Base-by-base conservation (phyloP, 2,888 invertebrate genomes). In the Amphipyra tragopoginis region DNA sequence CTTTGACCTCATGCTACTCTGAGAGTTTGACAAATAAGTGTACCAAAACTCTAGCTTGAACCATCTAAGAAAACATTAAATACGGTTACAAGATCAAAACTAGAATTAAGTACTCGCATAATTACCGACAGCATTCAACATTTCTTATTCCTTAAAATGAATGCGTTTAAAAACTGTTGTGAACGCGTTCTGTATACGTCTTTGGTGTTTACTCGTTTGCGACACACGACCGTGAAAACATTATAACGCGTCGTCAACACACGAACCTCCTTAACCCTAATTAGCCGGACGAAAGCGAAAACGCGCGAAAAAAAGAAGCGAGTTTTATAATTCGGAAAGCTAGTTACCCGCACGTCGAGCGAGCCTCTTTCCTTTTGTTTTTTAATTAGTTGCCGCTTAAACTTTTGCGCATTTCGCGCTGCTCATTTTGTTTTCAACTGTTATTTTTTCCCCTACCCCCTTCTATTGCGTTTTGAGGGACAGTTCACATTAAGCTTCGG, bases 371-470 rank as follows among this genome's bases (percentile, higher is more conserved):
- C 65, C 85, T 89, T 91, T 90, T 91, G 90, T 88, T 90, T 90
- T 90, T 92, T 90, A 92, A 92, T 93, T 92, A 92, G 89, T 91
- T 90, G 87, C 87, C 90, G 88, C 86, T 91, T 90, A 89, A 90
- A 91, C 87, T 90, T 91, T 86, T 85, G 84, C 87, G 85, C 86
- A 80, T 88, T 75, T 87, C 82, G 65, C 82, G 81, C 82, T 88
- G 85, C 87, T 87, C 84, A 80, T 85, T 88, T 79, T 70, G 80
- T 77, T 81, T 86, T 76, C 62, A 75, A 74, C 80, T 72, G 81
- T 84, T 81, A 86, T 84, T 81, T 77, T 72, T 78, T 77, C 15
- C 40, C 21, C 44, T 15, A 54, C 47, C 53, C 48, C 42, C 52
- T 59, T 48, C 65, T 55, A 53, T 70, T 55, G 57, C 54, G 21